Evolutionary conservation across 2,888 invertebrate genomes (phyloP), one percentile per base, ranked within the genome.

Genomic region (Gandaritis pyraliata): DNA sequence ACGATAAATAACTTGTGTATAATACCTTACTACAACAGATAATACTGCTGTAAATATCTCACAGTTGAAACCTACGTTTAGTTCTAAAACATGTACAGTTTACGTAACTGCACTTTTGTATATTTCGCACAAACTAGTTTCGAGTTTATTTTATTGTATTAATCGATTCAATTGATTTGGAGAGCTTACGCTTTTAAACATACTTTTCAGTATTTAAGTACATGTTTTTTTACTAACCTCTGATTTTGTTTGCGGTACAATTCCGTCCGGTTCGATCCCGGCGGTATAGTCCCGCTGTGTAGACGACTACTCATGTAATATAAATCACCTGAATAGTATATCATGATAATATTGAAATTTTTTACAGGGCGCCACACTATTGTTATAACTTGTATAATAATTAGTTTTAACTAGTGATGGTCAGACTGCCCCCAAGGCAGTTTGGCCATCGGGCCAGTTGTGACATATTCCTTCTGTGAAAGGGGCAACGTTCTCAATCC

Each of bases 401-500:
- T 83, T 88, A 87, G 85, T 82, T 85, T 77, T 78, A 86, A 83
- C 82, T 79, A 72, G 73, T 77, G 89, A 83, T 92, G 90, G 90
- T 83, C 90, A 89, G 86, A 89, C 85, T 90, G 87, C 85, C 79
- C 72, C 57, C 72, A 70, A 72, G 89, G 90, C 90, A 89, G 85
- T 91, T 88, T 90, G 91, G 90, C 91, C 91, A 90, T 90, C 88
- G 81, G 82, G 86, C 92, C 92, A 94, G 94, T 94, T 95, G 95
- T 96, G 96, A 95, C 96, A 96, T 95, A 95, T 96, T 96, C 94
- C 90, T 92, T 95, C 95, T 96, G 95, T 96, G 96, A 95, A 95
- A 95, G 96, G 96, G 96, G 95, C 95, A 94, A 94, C 95, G 95
- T 95, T 95, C 94, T 94, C 93, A 86, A 85, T 86, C 82, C 83